Evolutionary conservation across 2,113 vertebrate species (phyloP).

Genomic region (Nibea coibor): DNA sequence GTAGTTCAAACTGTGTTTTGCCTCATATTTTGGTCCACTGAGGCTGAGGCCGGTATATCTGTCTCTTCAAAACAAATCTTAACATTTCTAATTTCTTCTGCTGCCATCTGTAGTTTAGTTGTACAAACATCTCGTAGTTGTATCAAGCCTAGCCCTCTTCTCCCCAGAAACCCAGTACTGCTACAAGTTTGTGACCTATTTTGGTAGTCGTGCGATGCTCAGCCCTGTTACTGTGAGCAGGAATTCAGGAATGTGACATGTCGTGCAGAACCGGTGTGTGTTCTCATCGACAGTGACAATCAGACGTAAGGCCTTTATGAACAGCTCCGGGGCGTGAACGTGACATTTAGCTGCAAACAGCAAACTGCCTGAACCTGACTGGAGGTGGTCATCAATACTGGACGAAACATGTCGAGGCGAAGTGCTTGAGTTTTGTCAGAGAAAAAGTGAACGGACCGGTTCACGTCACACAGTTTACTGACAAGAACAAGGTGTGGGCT

Average conservation of each 20-base stretch:
- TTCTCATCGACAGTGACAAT: background rate
- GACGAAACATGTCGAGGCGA: slow-evolving; percentile 28
- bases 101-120: background rate
- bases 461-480: background rate
- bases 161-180: background rate
- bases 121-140: background rate
- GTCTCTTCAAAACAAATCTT: background rate
- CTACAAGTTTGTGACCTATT: background rate
- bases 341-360: background rate
- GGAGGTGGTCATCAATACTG: background rate
- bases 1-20: background rate
- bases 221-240: background rate
- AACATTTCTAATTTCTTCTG: background rate
- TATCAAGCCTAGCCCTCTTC: background rate
- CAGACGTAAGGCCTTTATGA: background rate
- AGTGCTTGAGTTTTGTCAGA: background rate
- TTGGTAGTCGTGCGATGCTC: slow-evolving; percentile 8
- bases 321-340: background rate
- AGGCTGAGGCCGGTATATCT: background rate
- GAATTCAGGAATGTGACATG: slow-evolving; percentile 62
- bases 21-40: background rate
- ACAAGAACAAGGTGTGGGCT: slow-evolving; percentile 15
- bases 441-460: background rate
- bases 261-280: slow-evolving; percentile 51
- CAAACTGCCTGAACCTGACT: slow-evolving; percentile 23